Conservation (phyloP, 2,888 invertebrate genomes). For the Drosophila pseudotakahashii region DNA sequence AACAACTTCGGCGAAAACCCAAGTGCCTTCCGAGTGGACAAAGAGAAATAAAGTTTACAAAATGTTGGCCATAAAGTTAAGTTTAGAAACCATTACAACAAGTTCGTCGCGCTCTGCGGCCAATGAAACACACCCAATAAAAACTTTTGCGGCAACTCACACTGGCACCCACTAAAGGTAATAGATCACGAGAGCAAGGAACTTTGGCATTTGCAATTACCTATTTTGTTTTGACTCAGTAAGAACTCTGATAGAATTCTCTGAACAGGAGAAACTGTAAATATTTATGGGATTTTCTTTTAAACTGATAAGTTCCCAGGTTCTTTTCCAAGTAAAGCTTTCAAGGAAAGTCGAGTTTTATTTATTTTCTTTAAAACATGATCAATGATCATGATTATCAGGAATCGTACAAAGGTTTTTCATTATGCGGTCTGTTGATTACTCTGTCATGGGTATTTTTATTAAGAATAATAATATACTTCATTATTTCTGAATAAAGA, state of each 20-base stretch:
- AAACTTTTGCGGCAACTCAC: not conserved
- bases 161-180: not conserved
- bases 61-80: slow-evolving; percentile 65
- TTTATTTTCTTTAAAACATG: too few species aligned
- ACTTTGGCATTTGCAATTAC: slow-evolving; percentile 30
- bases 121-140: slow-evolving; percentile 28
- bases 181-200: slow-evolving; percentile 11
- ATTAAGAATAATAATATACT: too few species aligned
- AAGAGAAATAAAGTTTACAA: slow-evolving; percentile 57
- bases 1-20: slow-evolving; percentile 21
- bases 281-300: not conserved
- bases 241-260: not conserved
- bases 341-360: too few species aligned
- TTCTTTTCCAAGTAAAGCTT: too few species aligned
- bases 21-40: slow-evolving; percentile 68
- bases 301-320: too few species aligned
- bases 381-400: not conserved
- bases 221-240: not conserved
- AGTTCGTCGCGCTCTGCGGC: slow-evolving; percentile 35
- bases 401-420: too few species aligned
- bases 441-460: too few species aligned
- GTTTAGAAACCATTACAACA: slow-evolving; percentile 37
- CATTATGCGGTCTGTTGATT: too few species aligned
- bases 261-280: not conserved
- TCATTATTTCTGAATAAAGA: too few species aligned